Conservation (phyloP, 2,113 vertebrate genomes). For the Athene cunicularia region DNA sequence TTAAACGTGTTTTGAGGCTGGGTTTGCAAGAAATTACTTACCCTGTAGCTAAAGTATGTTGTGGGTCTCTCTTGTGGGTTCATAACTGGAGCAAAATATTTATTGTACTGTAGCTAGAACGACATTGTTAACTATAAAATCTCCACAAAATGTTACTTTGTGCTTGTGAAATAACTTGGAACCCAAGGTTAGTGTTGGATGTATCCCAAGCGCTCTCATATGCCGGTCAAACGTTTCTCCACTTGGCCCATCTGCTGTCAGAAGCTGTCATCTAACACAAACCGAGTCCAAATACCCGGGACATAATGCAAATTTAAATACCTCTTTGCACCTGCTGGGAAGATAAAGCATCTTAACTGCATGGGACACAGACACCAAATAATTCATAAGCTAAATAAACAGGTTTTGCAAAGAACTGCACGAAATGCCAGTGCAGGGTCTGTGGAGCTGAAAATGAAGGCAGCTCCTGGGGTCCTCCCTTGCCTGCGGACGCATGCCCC, state of each 20-base stretch:
- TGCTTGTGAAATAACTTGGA: conserved; percentile 56
- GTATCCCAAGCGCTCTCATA: conserved; percentile 4
- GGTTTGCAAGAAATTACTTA: not conserved
- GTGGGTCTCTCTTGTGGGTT: conserved; percentile 9
- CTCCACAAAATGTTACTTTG: conserved; percentile 21
- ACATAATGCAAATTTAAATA: conserved; percentile 45
- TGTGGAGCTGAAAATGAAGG: not conserved
- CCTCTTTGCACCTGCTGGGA: conserved; percentile 41
- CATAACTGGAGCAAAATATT: not conserved
- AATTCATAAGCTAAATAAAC: not conserved
- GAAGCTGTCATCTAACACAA: conserved; percentile 43
- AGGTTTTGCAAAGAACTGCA: not conserved
- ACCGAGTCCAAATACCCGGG: not conserved
- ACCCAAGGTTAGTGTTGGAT: conserved; percentile 45
- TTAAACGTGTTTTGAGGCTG: not conserved
- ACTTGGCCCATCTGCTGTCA: conserved; percentile 50
- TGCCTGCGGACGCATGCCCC: not conserved
- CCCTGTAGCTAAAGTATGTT: not conserved
- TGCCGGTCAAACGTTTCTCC: not conserved
- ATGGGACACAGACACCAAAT: not conserved
- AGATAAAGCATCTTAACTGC: conserved; percentile 5
- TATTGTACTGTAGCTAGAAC: conserved; percentile 3
- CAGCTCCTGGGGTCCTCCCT: not conserved
- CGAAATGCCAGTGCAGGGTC: not conserved
- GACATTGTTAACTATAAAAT: conserved; percentile 29